Conservation (phyloP, 1,140 invertebrate species). For the Patella vulgata region DNA sequence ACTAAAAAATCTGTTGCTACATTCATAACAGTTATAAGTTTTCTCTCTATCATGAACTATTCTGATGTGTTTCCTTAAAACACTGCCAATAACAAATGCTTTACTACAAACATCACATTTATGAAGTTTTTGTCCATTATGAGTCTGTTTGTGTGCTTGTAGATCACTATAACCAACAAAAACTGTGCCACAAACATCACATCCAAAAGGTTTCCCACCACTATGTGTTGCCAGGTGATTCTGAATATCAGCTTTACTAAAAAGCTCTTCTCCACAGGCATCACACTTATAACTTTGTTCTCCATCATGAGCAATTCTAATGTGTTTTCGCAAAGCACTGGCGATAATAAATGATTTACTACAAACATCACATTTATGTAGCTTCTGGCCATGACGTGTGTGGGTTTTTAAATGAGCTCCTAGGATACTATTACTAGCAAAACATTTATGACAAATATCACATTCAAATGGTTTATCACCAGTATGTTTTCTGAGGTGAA, state of each 20-base stretch:
- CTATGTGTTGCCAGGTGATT: constrained; percentile 92
- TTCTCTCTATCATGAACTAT: too few species aligned
- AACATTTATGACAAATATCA: constrained; percentile 11
- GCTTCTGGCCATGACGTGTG: constrained; percentile 47
- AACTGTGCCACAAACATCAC: constrained; percentile 86
- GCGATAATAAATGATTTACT: constrained; percentile 5
- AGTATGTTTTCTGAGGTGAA: constrained; percentile 12
- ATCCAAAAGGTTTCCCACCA: constrained; percentile 62
- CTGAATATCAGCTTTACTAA: constrained; percentile 79
- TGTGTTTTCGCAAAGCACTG: constrained; percentile 6
- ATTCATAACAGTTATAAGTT: too few species aligned
- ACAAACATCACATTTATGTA: constrained; percentile 63
- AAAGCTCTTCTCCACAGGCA: constrained; percentile 30
- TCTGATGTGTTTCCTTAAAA: constrained; percentile 25
- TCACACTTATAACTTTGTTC: constrained; percentile 6
- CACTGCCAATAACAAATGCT: constrained; percentile 54
- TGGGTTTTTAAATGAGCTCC: constrained; percentile 58
- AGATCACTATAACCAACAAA: constrained; percentile 91
- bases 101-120: too few species aligned
- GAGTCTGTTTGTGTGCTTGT: constrained; percentile 94
- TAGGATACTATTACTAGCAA: constrained; percentile 13
- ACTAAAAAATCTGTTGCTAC: too few species aligned
- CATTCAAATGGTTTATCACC: constrained; percentile 24
- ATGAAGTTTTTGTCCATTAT: too few species aligned
- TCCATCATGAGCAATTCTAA: constrained; percentile 10